Conservation (phyloP, 2,797 vertebrate genomes). For the Aulostomus chinensis region DNA sequence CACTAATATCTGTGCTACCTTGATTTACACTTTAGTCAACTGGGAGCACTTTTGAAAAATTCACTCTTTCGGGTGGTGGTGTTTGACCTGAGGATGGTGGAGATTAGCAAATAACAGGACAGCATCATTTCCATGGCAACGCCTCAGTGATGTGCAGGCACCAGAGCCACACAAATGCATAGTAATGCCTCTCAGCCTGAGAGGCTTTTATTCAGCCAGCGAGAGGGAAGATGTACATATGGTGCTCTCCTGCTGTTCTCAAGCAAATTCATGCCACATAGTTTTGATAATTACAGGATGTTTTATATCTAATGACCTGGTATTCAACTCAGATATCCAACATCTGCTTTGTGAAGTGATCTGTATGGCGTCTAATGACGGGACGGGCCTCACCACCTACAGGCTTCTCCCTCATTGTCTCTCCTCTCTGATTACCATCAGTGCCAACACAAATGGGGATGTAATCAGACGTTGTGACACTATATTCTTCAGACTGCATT, state of each 20-base stretch:
- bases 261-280: conserved; percentile 39
- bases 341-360: conserved; percentile 60
- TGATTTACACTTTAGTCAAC: conserved; percentile 13
- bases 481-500: conserved; percentile 47
- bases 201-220: conserved; percentile 23
- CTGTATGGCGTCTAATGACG: conserved; percentile 44
- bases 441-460: conserved; percentile 35
- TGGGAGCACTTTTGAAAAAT: conserved; percentile 41
- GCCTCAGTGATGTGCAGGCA: conserved; percentile 31
- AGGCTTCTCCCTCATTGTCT: conserved; percentile 50
- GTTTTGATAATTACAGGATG: conserved; percentile 41
- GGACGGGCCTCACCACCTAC: conserved; percentile 37
- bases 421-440: conserved; percentile 43
- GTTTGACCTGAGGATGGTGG: conserved; percentile 30
- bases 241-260: conserved; percentile 26
- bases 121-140: conserved; percentile 73
- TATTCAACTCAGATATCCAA: conserved; percentile 54
- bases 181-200: conserved; percentile 38
- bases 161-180: conserved; percentile 43
- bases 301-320: conserved; percentile 57
- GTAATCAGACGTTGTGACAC: conserved; percentile 54
- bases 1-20: too few species aligned
- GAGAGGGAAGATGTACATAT: conserved; percentile 32
- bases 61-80: conserved; percentile 35
- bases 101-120: conserved; percentile 53